These are phyloP conservation scores for Drosophila ananassae DNA, from an alignment of 1,140 invertebrate species.

Conservation along the genomic window DNA sequence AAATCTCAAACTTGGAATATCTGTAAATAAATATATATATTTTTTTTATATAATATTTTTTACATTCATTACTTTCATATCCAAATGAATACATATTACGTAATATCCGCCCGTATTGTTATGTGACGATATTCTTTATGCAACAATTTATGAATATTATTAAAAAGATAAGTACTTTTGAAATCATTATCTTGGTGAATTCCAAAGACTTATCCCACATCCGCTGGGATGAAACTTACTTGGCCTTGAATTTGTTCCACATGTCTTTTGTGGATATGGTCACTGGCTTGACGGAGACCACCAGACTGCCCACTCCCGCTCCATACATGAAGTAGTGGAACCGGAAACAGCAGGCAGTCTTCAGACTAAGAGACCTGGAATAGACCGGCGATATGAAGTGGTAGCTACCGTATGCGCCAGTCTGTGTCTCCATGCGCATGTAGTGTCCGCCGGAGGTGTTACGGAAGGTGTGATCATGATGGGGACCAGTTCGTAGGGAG, in stretches of 20 bases:
- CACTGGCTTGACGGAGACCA: constrained; percentile 66
- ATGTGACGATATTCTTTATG: background rate
- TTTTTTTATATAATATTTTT: background rate
- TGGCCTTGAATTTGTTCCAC: constrained; percentile 21
- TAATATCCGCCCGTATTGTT: background rate
- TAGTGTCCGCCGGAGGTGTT: constrained; percentile 63
- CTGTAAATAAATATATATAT: constrained; percentile 9
- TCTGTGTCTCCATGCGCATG: constrained; percentile 70
- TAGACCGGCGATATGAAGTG: constrained; percentile 72
- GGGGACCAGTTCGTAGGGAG: constrained; percentile 64
- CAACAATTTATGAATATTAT: background rate
- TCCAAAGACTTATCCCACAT: background rate
- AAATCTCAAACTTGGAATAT: constrained; percentile 36
- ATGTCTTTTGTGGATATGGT: constrained; percentile 40
- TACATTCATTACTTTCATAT: background rate
- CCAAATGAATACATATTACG: background rate
- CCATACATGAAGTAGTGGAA: constrained; percentile 82
- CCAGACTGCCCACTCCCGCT: constrained; percentile 59
- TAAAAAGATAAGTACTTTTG: background rate
- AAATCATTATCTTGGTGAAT: background rate
- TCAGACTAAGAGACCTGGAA: constrained; percentile 49
- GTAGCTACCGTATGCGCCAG: constrained; percentile 5
- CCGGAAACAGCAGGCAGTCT: constrained; percentile 73
- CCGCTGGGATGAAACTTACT: constrained; percentile 32
- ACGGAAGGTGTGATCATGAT: constrained; percentile 72